Evolutionary conservation across 1,140 invertebrate species (phyloP), one percentile per base, ranked within the genome.

Genomic region (Caenorhabditis elegans): DNA sequence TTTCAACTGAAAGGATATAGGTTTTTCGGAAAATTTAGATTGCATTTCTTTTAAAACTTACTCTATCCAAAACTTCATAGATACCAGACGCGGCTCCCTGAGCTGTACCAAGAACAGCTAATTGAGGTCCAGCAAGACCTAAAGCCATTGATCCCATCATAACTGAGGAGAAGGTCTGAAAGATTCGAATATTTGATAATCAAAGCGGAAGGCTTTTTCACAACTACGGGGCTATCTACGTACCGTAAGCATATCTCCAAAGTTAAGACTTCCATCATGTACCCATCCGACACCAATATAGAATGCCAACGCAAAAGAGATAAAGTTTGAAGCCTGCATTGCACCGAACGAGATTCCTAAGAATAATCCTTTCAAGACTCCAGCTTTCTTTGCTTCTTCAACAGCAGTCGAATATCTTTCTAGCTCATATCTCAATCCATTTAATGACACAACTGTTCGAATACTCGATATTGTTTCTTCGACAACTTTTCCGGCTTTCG

Each of bases 371-470:
- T 78, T 78, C 28, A 78, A n/a, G 4, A 83, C 34, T 75, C 82
- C 82, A 22, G 55, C 22, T 39, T 78, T 70, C 4, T 77, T 31
- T 13, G 82, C 82, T 11, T 75, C 77, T 8, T 60, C 65, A 26
- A 83, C 55, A 17, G 82, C 82, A 5, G 53, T 34, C 36, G 39
- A 22, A 24, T 79, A 83, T 76, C 80, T 82, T 39, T 75, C 55
- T 2, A 78, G 78, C 90, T 95, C 94, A 85, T 93, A 93, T n/a
- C 91, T 83, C 88, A 95, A 93, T 13, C 94, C 94, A 80, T 93
- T 93, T 86, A 95, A 95, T 0, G 94, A 93, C 24, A 93, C 92
- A 0, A 96, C 94, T 0, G 95, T 95, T 24, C 93, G 91, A 10
- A 96, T 92, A 2, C 93, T 91, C 24, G 92, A 92, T 3, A 96